phyloP scores from a whole-genome alignment of 1,140 invertebrate species.

The Penaeus vannamei region DNA sequence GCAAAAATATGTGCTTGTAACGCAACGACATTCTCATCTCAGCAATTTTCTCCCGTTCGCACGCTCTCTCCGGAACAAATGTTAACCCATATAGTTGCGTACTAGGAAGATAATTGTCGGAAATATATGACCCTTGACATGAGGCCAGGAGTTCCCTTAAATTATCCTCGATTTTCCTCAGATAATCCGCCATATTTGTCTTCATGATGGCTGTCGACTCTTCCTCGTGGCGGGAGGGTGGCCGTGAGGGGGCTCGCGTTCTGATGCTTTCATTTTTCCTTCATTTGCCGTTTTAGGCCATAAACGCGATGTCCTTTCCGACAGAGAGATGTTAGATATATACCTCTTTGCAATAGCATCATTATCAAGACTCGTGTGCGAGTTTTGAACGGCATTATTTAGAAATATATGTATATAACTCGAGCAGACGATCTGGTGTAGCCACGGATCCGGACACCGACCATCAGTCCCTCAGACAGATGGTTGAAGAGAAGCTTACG shows the following conservation, averaged over 20 bases:
- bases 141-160: slow-evolving; percentile 52
- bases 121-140: slow-evolving; percentile 57
- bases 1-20: too few species aligned
- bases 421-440: background rate
- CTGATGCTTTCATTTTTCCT: background rate
- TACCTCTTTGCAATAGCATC: too few species aligned
- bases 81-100: slow-evolving; percentile 19
- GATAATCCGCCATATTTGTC: slow-evolving; percentile 59
- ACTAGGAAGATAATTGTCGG: slow-evolving; percentile 51
- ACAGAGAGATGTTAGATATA: too few species aligned
- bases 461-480: slow-evolving; percentile 22
- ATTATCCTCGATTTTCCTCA: slow-evolving; percentile 45
- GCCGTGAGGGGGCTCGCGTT: slow-evolving; percentile 21
- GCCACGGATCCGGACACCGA: background rate
- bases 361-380: too few species aligned
- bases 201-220: slow-evolving; percentile 54
- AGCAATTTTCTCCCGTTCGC: background rate
- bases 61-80: background rate
- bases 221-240: slow-evolving; percentile 22
- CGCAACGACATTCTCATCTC: background rate
- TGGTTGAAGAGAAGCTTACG: slow-evolving; percentile 20
- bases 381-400: background rate
- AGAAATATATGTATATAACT: background rate
- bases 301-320: too few species aligned
- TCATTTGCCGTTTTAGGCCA: background rate